These are phyloP conservation scores for Drosophila sulfurigaster DNA, from an alignment of 1,140 invertebrate species.

Conservation along the genomic window DNA sequence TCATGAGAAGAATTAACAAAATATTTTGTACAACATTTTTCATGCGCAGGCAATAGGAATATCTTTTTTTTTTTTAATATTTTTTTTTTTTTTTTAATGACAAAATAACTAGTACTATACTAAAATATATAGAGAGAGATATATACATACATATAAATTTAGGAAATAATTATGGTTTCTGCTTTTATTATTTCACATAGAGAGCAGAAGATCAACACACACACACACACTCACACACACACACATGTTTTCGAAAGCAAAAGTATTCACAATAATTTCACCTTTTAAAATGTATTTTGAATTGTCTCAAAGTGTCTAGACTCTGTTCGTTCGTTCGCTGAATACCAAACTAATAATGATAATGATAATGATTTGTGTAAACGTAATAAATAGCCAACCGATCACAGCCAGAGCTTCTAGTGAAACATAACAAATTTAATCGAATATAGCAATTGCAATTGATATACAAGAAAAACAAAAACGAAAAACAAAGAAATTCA, in stretches of 20 bases:
- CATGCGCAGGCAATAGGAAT: conserved; percentile 36
- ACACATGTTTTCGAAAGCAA: conserved; percentile 16
- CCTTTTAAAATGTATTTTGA: conserved; percentile 5
- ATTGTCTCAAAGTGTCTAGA: conserved; percentile 8
- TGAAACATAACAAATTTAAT: conserved; percentile 37
- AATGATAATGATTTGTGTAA: conserved; percentile 19
- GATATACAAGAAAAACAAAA: conserved; percentile 13
- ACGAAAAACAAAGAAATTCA: neutral
- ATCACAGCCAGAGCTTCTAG: conserved; percentile 65
- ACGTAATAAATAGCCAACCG: conserved; percentile 53
- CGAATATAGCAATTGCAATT: conserved; percentile 36
- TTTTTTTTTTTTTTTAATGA: conserved; percentile 12
- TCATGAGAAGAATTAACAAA: conserved; percentile 30
- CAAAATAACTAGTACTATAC: conserved; percentile 14
- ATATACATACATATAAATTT: conserved; percentile 17
- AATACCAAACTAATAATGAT: neutral
- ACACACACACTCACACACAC: neutral
- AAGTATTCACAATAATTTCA: conserved; percentile 6
- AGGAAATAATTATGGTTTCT: conserved; percentile 12
- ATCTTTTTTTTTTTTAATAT: conserved; percentile 30
- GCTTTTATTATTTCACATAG: conserved; percentile 26
- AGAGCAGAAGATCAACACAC: conserved; percentile 22
- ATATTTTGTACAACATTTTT: conserved; percentile 73
- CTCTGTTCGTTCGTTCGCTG: conserved; percentile 18
- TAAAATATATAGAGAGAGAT: conserved; percentile 26